A percentile compares a stretch with the other conserved stretches of the same genome.
These are phyloP conservation scores for Zosterops borbonicus DNA, from an alignment of 2,113 vertebrate genomes.

Conservation along the genomic window DNA sequence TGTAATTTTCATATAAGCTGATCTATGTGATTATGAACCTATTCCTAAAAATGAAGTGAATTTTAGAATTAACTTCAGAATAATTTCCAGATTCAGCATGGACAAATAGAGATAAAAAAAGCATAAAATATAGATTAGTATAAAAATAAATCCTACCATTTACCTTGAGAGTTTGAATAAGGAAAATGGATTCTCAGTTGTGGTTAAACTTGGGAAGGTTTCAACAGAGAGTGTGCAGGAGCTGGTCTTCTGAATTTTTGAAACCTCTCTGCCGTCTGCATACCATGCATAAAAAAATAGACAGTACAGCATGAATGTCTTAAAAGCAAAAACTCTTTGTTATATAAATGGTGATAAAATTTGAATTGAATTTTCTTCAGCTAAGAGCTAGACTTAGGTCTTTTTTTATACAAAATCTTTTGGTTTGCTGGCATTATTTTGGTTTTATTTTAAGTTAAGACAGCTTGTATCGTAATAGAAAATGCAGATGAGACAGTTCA, in stretches of 20 bases:
- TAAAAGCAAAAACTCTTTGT: not conserved
- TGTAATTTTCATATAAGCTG: not conserved
- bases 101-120: not conserved
- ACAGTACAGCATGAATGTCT: not conserved
- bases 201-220: not conserved
- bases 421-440: not conserved
- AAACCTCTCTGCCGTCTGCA: not conserved
- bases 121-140: not conserved
- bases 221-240: not conserved
- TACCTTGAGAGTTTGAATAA: not conserved
- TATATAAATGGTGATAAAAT: not conserved
- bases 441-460: not conserved
- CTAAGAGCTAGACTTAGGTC: not conserved
- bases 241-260: not conserved
- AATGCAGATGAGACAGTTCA: not conserved
- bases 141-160: not conserved
- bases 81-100: not conserved
- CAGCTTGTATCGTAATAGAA: not conserved
- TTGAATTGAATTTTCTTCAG: not conserved
- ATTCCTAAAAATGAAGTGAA: not conserved
- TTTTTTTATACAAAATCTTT: not conserved
- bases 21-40: not conserved
- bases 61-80: not conserved
- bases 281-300: not conserved
- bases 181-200: not conserved